phyloP scores from a whole-genome alignment of 2,113 vertebrate species.

The Engystomops pustulosus region DNA sequence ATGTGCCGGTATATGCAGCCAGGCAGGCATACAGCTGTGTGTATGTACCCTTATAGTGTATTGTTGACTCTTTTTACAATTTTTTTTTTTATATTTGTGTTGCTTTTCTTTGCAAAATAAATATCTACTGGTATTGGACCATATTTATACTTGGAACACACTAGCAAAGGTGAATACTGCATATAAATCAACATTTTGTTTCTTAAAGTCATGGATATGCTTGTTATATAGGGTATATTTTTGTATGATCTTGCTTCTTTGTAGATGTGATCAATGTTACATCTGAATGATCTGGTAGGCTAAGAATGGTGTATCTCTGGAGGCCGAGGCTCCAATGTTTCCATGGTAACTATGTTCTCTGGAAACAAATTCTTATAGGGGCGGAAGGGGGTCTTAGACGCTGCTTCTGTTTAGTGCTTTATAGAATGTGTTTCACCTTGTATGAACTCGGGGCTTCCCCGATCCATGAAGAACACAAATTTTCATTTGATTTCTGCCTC shows the following conservation, averaged over 20 bases:
- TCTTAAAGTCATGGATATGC: no score
- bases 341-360: constrained; percentile 23
- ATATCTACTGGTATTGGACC: neutral
- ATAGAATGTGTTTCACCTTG: neutral
- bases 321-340: constrained; percentile 21
- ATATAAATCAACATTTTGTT: no score
- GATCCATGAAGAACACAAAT: neutral
- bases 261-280: constrained; percentile 23
- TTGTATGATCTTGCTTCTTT: neutral
- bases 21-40: no score
- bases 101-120: no score
- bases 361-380: constrained; percentile 10
- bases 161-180: neutral
- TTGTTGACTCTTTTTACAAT: no score
- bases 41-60: no score
- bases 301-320: constrained; percentile 35
- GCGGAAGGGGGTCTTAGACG: neutral
- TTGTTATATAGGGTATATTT: neutral
- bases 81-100: no score
- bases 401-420: neutral
- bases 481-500: neutral
- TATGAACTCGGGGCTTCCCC: neutral
- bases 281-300: constrained; percentile 35
- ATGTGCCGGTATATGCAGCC: no score
- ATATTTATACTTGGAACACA: neutral